Base-by-base conservation (phyloP, 2,888 invertebrate genomes). In the Aleiodes leptofemur region DNA sequence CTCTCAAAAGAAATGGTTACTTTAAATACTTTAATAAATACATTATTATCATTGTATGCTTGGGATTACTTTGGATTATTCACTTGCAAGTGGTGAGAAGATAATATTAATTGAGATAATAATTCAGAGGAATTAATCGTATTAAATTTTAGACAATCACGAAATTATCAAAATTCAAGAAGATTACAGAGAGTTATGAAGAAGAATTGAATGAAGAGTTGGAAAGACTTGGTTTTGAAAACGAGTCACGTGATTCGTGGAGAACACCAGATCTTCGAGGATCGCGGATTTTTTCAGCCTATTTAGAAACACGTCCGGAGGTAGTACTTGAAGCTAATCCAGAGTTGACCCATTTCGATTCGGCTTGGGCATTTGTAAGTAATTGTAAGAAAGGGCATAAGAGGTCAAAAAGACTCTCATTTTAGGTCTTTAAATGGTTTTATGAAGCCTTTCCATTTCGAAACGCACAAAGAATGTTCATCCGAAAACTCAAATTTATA, bases 281-380 rank as follows among this genome's bases (percentile, higher is more conserved):
- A 11, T 61, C 73, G 2, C 71, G 68, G 48, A 80, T 80, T 72
- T 81, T 82, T 23, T 82, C 83, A 14, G 83, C 83, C 6, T 83
- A 82, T 55, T 74, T 83, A 31, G 83, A 83, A 29, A 74, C 78
- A 8, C 76, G 83, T 69, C 83, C 81, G 13, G 82, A 83, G 56
- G 79, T 82, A n/a, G 77, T 83, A 7, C 78, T 83, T 31, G 78
- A 81, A 16, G 82, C 82, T 48, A 69, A 76, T 55, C 77, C 75
- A 34, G 48, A 29, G 4, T 50, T 76, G 7, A 51, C 50, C 5
- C 53, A 53, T 4, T 66, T 61, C 0, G 74, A 78, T 13, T 29
- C 72, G 3, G 70, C 78, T 7, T 82, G 82, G 82, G 79, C 78
- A 3, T 76, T 81, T 76, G 82, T 81, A 76, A 77, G 69, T 77